A percentile compares a stretch with the other conserved stretches of the same genome.
Conservation (phyloP, 1,140 invertebrate species). For the Papilio glaucus region DNA sequence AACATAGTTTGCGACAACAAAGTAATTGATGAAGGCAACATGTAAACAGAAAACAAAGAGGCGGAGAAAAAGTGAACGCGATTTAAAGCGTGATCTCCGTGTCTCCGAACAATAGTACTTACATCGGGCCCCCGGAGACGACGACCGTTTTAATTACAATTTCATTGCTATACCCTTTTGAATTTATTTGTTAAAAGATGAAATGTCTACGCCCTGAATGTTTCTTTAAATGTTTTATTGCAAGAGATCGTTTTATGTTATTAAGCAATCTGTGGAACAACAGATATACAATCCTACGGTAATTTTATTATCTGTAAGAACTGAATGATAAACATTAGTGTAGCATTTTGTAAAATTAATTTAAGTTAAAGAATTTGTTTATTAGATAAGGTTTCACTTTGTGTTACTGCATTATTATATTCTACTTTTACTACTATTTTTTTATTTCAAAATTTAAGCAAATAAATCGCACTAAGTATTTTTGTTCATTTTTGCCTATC, state of each 20-base stretch:
- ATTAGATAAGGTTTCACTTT: no score
- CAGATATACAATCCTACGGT: not conserved
- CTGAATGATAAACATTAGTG: not conserved
- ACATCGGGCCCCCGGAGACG: conserved; percentile 27
- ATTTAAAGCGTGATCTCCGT: conserved; percentile 28
- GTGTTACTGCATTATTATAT: no score
- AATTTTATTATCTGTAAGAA: conserved; percentile 26
- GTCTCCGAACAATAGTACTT: conserved; percentile 31
- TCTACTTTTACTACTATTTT: no score
- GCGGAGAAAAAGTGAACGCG: conserved; percentile 25
- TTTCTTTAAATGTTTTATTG: conserved; percentile 37
- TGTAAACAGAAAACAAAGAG: conserved; percentile 32
- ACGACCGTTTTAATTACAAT: conserved; percentile 38
- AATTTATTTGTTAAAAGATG: conserved; percentile 37
- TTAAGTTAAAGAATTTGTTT: not conserved
- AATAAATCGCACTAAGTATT: no score
- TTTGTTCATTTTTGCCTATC: no score
- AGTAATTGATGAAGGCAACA: conserved; percentile 27
- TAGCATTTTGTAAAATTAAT: not conserved
- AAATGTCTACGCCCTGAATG: conserved; percentile 27
- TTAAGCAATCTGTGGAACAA: conserved; percentile 27
- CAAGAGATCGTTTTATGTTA: conserved; percentile 25
- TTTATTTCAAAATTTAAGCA: no score
- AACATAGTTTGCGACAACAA: conserved; percentile 8
- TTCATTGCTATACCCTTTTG: conserved; percentile 37